phyloP scores from a whole-genome alignment of 37 sponge, comb jelly and placozoan species.

The Corticium candelabrum region DNA sequence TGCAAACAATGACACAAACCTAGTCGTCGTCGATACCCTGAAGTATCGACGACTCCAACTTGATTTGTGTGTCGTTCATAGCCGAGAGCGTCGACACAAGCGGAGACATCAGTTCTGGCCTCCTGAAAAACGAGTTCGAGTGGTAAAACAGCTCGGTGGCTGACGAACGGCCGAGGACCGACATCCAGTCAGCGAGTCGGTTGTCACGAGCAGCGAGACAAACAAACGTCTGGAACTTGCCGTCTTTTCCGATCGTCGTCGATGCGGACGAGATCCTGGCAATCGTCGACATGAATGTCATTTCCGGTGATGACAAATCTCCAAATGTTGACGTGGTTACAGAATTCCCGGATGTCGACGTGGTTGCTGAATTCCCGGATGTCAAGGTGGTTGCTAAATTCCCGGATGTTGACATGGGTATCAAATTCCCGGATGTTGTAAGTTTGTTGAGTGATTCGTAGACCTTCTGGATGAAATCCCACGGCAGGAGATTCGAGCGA shows the following conservation, averaged over 20 bases:
- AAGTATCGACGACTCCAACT: constrained; percentile 22
- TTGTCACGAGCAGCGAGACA: constrained; percentile 45
- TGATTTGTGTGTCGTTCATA: constrained; percentile 14
- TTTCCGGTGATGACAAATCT: background rate
- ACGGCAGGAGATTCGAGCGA: background rate
- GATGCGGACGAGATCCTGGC: background rate
- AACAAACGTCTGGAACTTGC: constrained; percentile 18
- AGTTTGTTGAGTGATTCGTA: background rate
- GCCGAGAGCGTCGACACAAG: constrained; percentile 23
- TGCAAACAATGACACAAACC: too few species aligned
- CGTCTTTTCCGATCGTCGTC: constrained; percentile 12
- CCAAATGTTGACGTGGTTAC: too few species aligned
- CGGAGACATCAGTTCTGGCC: constrained; percentile 35
- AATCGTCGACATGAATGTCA: background rate
- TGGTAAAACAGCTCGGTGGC: constrained; percentile 44
- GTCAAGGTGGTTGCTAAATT: too few species aligned
- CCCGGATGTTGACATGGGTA: too few species aligned
- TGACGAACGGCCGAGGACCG: constrained; percentile 26
- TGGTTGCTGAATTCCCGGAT: too few species aligned
- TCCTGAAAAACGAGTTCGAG: constrained; percentile 33
- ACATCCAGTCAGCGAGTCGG: constrained; percentile 39
- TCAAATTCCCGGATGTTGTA: background rate
- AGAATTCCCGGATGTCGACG: too few species aligned
- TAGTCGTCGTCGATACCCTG: background rate
- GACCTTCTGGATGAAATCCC: background rate